phyloP scores from a whole-genome alignment of 2,888 invertebrate genomes.

The Sarcophaga caerulescens region DNA sequence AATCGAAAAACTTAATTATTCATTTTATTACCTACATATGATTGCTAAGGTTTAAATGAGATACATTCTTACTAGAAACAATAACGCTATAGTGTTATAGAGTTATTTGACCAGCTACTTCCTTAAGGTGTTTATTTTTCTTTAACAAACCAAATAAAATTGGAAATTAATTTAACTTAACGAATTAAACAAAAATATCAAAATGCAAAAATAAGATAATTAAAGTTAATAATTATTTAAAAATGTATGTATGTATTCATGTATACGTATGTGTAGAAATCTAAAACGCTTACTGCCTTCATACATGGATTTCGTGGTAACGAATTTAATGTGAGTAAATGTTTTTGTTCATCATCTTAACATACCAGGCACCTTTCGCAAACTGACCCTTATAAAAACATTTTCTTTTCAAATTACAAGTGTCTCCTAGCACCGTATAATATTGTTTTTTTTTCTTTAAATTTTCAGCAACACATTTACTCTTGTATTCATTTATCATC shows the following conservation, averaged over 20 bases:
- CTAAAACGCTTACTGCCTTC: neutral
- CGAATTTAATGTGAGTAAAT: neutral
- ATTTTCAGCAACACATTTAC: conserved; percentile 5
- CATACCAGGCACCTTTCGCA: conserved; percentile 43
- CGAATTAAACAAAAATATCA: conserved; percentile 31
- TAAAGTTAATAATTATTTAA: neutral
- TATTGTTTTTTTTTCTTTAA: neutral
- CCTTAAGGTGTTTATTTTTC: neutral
- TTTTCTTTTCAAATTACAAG: neutral
- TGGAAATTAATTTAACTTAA: conserved; percentile 31
- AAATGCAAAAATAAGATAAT: conserved; percentile 27
- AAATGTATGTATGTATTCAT: neutral
- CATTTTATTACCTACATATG: neutral
- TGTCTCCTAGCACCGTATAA: conserved; percentile 34
- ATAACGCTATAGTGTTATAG: neutral
- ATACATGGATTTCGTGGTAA: neutral
- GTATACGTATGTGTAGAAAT: too few relatives aligned
- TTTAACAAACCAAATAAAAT: conserved; percentile 13
- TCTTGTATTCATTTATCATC: neutral
- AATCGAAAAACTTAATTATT: conserved; percentile 1
- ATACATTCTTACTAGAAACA: conserved; percentile 8
- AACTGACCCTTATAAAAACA: conserved; percentile 57
- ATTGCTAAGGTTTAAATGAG: neutral
- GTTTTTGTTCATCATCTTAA: neutral
- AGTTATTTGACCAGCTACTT: neutral